Evolutionary conservation across 1,140 invertebrate species (phyloP), one percentile per base, ranked within the genome.

Genomic region (Sarcophaga peregrina): DNA sequence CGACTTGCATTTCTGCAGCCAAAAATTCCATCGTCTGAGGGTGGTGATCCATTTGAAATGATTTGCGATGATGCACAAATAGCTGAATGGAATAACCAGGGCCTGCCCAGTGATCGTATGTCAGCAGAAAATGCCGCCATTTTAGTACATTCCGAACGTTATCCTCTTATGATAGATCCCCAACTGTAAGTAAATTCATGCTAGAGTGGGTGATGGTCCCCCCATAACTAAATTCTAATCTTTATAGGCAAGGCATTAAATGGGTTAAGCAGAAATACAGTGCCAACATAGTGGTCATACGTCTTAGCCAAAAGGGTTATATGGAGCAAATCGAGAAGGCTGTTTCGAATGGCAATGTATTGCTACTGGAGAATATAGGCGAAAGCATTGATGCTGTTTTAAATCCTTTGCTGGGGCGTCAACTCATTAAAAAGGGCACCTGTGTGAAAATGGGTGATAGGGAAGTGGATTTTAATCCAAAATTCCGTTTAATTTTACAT

Each of bases 91-190:
- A 98, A 98, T 87, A 98, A 99, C 89, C 96, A 97, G 91, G 97
- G 97, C 5, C 90, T 99, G 73, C 97, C 98, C 6, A 95, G 94
- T 82, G 98, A 98, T 90, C 92, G 94, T 75, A 98, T 98, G 96
- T 98, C 97, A 8, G 94, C 96, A 0, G 97, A 98, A 91, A 99
- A 99, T 91, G 98, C 97, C 7, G 96, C 96, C 7, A 98, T 99
- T 85, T 91, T 98, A 15, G 95, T 94, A 3, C 97, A 96, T 90
- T 97, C 96, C 0, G 94, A 96, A 72, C 92, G 97, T 68, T 98
- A 97, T 97, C 97, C 97, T 0, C 91, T 99, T 0, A 97, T 98
- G 92, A 98, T 99, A 84, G 98, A 99, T 92, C 97, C 98, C 5
- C 96, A 97, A 88, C 86, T 94, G 87, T 93, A 87, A 90, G 91